Evolutionary conservation across 2,888 invertebrate genomes (phyloP).

Genomic region (Noctua janthina): DNA sequence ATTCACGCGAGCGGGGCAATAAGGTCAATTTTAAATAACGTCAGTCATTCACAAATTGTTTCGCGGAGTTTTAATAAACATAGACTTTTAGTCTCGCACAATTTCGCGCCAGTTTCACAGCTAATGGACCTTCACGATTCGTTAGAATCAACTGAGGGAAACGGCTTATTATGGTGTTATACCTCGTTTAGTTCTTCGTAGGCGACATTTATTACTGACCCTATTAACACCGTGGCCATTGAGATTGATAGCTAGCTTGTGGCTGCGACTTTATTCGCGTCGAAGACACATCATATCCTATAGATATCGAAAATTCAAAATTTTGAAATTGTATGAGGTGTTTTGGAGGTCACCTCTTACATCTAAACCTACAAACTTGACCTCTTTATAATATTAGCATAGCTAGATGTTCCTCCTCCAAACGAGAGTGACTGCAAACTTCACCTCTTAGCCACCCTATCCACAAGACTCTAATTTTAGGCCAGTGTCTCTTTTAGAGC

Average conservation of each 20-base stretch:
- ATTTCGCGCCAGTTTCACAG: constrained; percentile 48
- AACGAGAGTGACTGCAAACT: background rate
- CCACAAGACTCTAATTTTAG: constrained; percentile 30
- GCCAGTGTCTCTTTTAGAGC: background rate
- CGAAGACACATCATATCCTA: background rate
- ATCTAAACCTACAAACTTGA: background rate
- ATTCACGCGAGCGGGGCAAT: constrained; percentile 23
- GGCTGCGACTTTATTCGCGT: background rate
- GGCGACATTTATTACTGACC: constrained; percentile 48
- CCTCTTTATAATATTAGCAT: background rate
- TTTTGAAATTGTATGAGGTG: background rate
- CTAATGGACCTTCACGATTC: constrained; percentile 42
- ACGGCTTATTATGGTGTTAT: constrained; percentile 48
- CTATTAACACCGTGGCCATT: constrained; percentile 44
- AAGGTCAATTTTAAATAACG: constrained; percentile 34
- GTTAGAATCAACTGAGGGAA: constrained; percentile 50
- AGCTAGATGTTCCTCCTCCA: background rate
- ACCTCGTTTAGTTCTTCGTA: constrained; percentile 35
- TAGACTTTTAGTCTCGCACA: constrained; percentile 25
- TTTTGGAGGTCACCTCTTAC: background rate
- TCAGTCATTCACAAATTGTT: constrained; percentile 35
- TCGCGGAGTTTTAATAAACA: constrained; percentile 44
- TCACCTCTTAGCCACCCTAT: background rate
- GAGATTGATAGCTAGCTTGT: constrained; percentile 11
- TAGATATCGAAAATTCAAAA: background rate